Conservation (phyloP, 2,113 vertebrate species). For the Isichthys henryi region DNA sequence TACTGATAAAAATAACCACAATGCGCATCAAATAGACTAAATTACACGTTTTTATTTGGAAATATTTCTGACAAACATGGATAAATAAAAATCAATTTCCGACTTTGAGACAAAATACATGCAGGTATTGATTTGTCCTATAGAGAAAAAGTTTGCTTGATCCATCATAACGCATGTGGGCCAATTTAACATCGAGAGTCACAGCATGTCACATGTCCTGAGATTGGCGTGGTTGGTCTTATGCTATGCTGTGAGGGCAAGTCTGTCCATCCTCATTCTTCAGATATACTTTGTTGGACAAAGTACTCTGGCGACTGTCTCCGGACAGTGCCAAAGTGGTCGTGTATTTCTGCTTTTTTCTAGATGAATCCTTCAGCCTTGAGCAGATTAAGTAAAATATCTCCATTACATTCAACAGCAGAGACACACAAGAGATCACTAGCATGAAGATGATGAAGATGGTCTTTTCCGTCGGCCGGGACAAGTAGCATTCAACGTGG, state of each 20-base stretch:
- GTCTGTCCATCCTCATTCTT: not conserved
- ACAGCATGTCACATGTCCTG: not conserved
- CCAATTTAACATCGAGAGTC: not conserved
- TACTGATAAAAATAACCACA: not conserved
- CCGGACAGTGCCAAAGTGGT: not conserved
- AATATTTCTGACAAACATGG: not conserved
- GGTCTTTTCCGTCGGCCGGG: conserved; percentile 70
- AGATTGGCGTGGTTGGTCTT: not conserved
- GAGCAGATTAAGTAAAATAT: conserved; percentile 76
- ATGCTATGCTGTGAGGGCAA: not conserved
- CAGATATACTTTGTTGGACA: not conserved
- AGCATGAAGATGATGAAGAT: conserved; percentile 78
- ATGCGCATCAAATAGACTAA: not conserved
- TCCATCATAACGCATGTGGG: not conserved
- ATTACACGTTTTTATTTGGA: not conserved
- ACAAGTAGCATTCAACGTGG: conserved; percentile 73
- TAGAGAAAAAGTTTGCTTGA: not conserved
- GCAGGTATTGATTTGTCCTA: not conserved
- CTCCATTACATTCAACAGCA: conserved; percentile 76
- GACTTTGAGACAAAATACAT: not conserved
- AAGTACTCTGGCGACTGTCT: not conserved
- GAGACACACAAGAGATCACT: conserved; percentile 71
- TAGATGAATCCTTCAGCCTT: conserved; percentile 20
- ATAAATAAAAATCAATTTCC: not conserved
- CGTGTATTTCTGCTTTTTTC: not conserved